Evolutionary conservation across 2,797 vertebrate species (phyloP).

Genomic region (Molossus molossus): DNA sequence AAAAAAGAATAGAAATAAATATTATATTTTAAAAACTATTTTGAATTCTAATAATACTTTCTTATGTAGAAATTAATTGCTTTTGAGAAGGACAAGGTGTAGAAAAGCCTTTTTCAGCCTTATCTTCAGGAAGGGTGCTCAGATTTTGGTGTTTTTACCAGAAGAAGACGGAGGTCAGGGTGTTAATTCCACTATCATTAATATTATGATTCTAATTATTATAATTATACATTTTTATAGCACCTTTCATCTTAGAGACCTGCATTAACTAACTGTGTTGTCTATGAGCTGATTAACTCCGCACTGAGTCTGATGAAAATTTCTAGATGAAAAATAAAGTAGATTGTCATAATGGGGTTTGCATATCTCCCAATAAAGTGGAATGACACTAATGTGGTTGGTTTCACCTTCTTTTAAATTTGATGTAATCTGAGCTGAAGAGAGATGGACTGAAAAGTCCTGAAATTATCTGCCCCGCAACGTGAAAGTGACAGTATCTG

Average conservation of each 20-base stretch:
- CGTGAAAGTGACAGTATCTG: slow-evolving; percentile 77
- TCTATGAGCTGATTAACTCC: slow-evolving; percentile 82
- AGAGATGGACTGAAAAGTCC: slow-evolving; percentile 78
- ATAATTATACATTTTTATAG: slow-evolving; percentile 82
- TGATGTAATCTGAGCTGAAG: slow-evolving; percentile 68
- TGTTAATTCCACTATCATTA: slow-evolving; percentile 85
- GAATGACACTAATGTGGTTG: slow-evolving; percentile 72
- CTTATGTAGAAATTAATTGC: slow-evolving; percentile 80
- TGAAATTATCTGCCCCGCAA: slow-evolving; percentile 79
- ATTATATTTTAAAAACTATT: slow-evolving; percentile 74
- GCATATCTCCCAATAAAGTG: slow-evolving; percentile 61
- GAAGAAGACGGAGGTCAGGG: slow-evolving; percentile 81
- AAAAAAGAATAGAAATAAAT: slow-evolving; percentile 72
- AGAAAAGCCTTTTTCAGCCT: slow-evolving; percentile 74
- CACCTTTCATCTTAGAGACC: slow-evolving; percentile 78
- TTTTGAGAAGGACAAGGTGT: slow-evolving; percentile 75
- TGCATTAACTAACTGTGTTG: slow-evolving; percentile 79
- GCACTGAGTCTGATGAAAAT: slow-evolving; percentile 67
- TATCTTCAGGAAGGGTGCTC: slow-evolving; percentile 73
- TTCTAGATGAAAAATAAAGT: slow-evolving; percentile 83
- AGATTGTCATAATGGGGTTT: slow-evolving; percentile 75
- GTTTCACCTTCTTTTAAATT: slow-evolving; percentile 77
- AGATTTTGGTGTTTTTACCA: slow-evolving; percentile 78
- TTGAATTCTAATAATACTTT: slow-evolving; percentile 71
- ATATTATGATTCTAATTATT: slow-evolving; percentile 86